Conservation (phyloP, 2,888 invertebrate species). For the Cheiracanthium punctorium region DNA sequence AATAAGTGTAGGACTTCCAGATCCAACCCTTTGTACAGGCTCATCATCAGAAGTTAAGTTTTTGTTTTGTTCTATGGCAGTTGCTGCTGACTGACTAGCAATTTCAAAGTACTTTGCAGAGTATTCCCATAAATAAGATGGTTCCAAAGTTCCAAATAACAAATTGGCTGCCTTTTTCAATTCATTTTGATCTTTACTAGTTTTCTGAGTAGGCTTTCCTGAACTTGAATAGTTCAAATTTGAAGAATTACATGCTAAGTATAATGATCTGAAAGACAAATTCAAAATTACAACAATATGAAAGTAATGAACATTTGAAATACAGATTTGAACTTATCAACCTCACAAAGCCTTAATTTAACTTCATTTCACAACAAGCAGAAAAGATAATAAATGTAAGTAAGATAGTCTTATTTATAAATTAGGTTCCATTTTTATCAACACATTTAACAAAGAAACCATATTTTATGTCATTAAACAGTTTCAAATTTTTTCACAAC, state of each 20-base stretch:
- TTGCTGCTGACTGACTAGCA: slow-evolving; percentile 72
- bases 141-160: slow-evolving; percentile 87
- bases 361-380: too few relatives aligned
- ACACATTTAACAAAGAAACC: too few relatives aligned
- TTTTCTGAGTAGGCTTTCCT: slow-evolving; percentile 34
- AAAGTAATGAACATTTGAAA: not conserved
- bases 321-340: not conserved
- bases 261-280: slow-evolving; percentile 43
- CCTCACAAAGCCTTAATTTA: too few relatives aligned
- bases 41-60: not conserved
- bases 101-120: slow-evolving; percentile 74
- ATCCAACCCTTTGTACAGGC: slow-evolving; percentile 79
- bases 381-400: too few relatives aligned
- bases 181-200: slow-evolving; percentile 77
- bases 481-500: too few relatives aligned
- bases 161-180: slow-evolving; percentile 89
- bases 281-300: not conserved
- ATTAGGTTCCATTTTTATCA: too few relatives aligned
- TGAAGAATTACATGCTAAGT: slow-evolving; percentile 48
- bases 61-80: not conserved
- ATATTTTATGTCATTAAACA: too few relatives aligned
- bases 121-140: slow-evolving; percentile 90
- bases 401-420: too few relatives aligned
- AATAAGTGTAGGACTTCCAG: slow-evolving; percentile 75
- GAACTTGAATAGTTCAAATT: not conserved